Evolutionary conservation across 1,140 invertebrate genomes (phyloP).

Genomic region (Platyscapa corneri): DNA sequence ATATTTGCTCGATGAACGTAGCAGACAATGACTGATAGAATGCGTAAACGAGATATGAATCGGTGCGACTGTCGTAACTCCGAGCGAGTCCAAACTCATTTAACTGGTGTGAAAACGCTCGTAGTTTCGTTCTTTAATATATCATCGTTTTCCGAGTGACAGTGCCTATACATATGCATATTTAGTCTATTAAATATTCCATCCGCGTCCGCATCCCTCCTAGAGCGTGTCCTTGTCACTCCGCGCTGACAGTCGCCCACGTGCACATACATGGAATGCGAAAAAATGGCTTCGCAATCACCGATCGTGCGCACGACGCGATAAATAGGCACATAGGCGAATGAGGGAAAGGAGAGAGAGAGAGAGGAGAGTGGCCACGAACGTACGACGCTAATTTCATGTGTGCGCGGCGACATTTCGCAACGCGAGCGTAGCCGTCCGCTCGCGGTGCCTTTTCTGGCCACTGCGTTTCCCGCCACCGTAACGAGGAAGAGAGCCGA

Average conservation of each 20-base stretch:
- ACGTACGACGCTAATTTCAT: slow-evolving; percentile 61
- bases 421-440: slow-evolving; percentile 17
- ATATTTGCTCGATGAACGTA: background rate
- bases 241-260: slow-evolving; percentile 32
- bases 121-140: background rate
- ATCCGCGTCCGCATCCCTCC: background rate
- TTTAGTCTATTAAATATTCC: background rate
- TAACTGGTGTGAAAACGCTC: slow-evolving; percentile 4
- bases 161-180: background rate
- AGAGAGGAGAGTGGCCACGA: slow-evolving; percentile 49
- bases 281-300: slow-evolving; percentile 45
- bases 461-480: background rate
- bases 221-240: slow-evolving; percentile 38
- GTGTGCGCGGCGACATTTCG: slow-evolving; percentile 58
- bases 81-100: background rate
- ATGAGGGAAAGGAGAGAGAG: background rate
- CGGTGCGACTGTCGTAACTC: background rate
- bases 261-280: slow-evolving; percentile 35
- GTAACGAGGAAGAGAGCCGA: background rate
- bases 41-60: background rate
- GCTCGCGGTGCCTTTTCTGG: slow-evolving; percentile 23
- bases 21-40: background rate
- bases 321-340: background rate
- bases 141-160: slow-evolving; percentile 6
- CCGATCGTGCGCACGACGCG: slow-evolving; percentile 28